Evolutionary conservation across 2,113 vertebrate species (phyloP).

Genomic region (Ondatra zibethicus): DNA sequence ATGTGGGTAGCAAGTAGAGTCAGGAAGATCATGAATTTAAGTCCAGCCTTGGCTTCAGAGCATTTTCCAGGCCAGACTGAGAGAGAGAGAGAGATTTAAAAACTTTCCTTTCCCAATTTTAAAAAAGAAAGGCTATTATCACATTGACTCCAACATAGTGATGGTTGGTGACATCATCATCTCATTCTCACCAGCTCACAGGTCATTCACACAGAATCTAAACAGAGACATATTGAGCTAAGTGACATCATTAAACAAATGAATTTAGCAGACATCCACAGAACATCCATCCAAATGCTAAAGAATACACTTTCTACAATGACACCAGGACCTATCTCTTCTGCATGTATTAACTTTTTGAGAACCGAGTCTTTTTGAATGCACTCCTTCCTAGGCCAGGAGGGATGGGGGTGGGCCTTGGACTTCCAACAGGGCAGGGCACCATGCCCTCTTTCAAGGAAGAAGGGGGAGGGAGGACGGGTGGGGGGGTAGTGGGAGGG

Average conservation of each 20-base stretch:
- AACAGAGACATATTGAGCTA: neutral
- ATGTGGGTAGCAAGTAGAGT: neutral
- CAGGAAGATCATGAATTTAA: neutral
- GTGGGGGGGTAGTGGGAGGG: too few species aligned
- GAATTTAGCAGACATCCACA: neutral
- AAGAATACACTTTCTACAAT: too few species aligned
- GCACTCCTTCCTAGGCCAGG: too few species aligned
- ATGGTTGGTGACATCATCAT: neutral
- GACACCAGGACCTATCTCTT: too few species aligned
- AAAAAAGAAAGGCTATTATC: neutral
- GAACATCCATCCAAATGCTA: neutral
- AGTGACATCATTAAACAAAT: neutral
- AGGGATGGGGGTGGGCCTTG: too few species aligned
- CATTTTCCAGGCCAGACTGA: neutral
- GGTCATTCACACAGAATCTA: neutral
- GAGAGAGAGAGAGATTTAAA: neutral
- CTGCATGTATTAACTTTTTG: too few species aligned
- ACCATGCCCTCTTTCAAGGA: too few species aligned
- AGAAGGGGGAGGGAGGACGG: too few species aligned
- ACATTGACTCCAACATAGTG: neutral
- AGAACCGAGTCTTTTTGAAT: too few species aligned
- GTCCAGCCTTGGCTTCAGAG: neutral
- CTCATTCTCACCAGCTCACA: neutral
- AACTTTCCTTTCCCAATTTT: neutral
- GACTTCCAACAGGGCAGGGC: too few species aligned